These are phyloP conservation scores for Pterois miles DNA, from an alignment of 2,797 vertebrate genomes.

Conservation along the genomic window DNA sequence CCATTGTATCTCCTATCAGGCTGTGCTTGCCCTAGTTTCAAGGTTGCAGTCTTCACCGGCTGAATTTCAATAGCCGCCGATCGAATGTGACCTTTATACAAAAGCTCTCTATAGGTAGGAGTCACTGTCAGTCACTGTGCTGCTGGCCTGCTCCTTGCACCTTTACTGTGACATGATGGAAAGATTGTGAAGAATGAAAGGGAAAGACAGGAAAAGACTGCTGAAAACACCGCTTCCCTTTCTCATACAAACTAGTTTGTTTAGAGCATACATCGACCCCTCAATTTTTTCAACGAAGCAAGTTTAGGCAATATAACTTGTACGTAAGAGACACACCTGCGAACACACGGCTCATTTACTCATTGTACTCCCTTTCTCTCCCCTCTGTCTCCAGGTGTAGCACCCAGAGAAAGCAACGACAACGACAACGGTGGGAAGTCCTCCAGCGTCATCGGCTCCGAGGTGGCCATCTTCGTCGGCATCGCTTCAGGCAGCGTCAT, in stretches of 20 bases:
- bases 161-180: conserved; percentile 20
- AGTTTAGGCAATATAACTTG: neutral
- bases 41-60: conserved; percentile 52
- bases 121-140: conserved; percentile 22
- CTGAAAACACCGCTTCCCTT: neutral
- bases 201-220: neutral
- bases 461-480: conserved; percentile 97
- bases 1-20: conserved; percentile 22
- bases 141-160: neutral
- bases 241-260: neutral
- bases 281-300: too few relatives aligned
- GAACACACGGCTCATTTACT: neutral
- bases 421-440: conserved; percentile 79
- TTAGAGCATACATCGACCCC: neutral
- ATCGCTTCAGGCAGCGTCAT: conserved; percentile 97
- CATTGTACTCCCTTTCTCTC: neutral
- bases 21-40: conserved; percentile 48
- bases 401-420: conserved; percentile 48
- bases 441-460: conserved; percentile 91
- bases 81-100: conserved; percentile 61
- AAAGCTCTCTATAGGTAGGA: conserved; percentile 22
- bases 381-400: conserved; percentile 52
- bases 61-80: conserved; percentile 62
- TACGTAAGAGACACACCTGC: neutral
- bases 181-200: conserved; percentile 8